Evolutionary conservation across 2,888 invertebrate species (phyloP), one percentile per base, ranked within the genome.

Genomic region (Archaeoteleia sp.): DNA sequence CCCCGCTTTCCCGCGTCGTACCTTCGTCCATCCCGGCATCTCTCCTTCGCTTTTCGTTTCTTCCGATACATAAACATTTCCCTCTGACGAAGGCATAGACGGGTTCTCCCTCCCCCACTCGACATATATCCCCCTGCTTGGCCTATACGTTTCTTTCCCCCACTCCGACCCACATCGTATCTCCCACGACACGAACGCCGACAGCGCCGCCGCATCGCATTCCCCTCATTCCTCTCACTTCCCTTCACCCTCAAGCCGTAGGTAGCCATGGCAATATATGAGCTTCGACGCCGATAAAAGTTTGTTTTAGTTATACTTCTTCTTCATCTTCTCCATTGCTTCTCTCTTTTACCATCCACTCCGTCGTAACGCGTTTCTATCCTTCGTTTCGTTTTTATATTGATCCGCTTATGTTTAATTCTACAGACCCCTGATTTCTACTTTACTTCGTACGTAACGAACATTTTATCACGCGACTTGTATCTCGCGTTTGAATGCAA

Each of bases 51-150:
- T 71, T 75, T 74, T 73, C 73, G 70, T 74, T 77, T 74, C 74
- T 75, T 78, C 71, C 76, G 74, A 79, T 78, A 76, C 73, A 72
- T 75, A 78, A 78, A 77, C 74, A 76, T 79, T 72, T 77, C 65
- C 51, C 61, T 58, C 61, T 55, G 62, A 40, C 49, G 49, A 46
- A 69, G 69, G 69, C 68, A 72, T 63, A 62, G 67, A 48, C 58
- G 46, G 29, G 43, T 53, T 40, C 67, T 61, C 25, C 37, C 65
- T 60, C 45, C 49, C 39, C 40, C 23, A 55, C 43, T 60, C 43
- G 42, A 45, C 55, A 43, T 45, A 40, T 48, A 54, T 66, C 55
- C 42, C 62, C 57, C 63, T 32, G 54, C 62, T 48, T 40, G 37
- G 29, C 51, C 51, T 48, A 53, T 29, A 14, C 60, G 27, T 39